Conservation (phyloP, 2,113 vertebrate genomes). For the Garra rufa region DNA sequence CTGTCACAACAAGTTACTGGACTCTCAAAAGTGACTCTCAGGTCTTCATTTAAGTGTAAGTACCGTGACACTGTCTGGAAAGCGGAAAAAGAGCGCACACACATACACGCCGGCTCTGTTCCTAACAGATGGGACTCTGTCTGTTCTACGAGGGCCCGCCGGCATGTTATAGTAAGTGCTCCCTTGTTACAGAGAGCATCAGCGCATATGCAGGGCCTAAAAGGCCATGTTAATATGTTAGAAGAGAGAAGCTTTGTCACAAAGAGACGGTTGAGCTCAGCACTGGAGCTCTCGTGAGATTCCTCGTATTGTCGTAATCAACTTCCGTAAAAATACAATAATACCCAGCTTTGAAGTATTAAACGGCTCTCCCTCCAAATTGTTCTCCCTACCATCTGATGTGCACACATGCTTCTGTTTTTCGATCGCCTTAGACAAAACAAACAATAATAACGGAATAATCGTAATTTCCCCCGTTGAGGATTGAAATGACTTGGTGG, state of each 20-base stretch:
- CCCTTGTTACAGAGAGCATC: conserved; percentile 50
- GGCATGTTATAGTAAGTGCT: conserved; percentile 60
- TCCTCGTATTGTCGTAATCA: conserved; percentile 19
- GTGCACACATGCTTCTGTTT: conserved; percentile 30
- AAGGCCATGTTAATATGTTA: conserved; percentile 46
- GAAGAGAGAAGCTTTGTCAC: background rate
- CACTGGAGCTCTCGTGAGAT: conserved; percentile 18
- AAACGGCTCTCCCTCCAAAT: conserved; percentile 7
- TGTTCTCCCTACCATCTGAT: conserved; percentile 29
- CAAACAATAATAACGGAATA: conserved; percentile 50
- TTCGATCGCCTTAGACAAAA: conserved; percentile 42
- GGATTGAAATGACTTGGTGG: conserved; percentile 33
- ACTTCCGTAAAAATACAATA: conserved; percentile 21
- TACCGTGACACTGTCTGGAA: conserved; percentile 45
- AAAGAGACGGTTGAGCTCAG: conserved; percentile 29
- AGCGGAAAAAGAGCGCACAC: conserved; percentile 35
- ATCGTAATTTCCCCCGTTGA: conserved; percentile 46
- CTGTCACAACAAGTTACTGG: conserved; percentile 71
- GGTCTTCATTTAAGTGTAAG: conserved; percentile 59
- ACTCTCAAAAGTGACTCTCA: conserved; percentile 53
- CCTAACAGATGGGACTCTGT: conserved; percentile 35
- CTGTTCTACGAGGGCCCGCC: conserved; percentile 37
- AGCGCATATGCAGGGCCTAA: conserved; percentile 46
- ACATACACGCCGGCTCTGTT: conserved; percentile 15
- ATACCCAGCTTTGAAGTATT: conserved; percentile 29